Evolutionary conservation across 2,113 vertebrate genomes (phyloP), one percentile per base, ranked within the genome.

Genomic region (Pterocles orientalis): DNA sequence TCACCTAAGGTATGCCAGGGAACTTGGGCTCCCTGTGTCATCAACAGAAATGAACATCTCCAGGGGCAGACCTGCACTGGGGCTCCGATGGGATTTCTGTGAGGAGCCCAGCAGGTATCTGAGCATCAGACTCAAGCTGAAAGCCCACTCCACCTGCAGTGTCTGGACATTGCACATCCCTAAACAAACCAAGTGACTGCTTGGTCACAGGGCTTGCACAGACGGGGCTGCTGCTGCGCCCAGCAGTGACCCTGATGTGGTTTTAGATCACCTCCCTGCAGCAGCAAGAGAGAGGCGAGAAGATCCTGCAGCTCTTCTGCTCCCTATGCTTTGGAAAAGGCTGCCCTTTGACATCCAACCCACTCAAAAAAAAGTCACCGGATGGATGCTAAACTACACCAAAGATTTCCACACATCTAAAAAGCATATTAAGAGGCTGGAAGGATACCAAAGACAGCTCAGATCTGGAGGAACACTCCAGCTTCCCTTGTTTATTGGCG

Each of bases 101-200:
- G 0, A 47, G 76, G 58, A 94, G 23, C 19, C 36, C 83, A 66
- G 41, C 18, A 78, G 1, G 1, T 11, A 15, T 4, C 58, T 47
- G 18, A 86, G 50, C 76, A 73, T 18, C 66, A 14, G 16, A 36
- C 7, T 8, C 7, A 2, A 39, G 43, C 26, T 39, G 50, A 56
- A 83, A 50, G 8, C 33, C 53, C 36, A 20, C 75, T 41, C 60
- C 56, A 53, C 23, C 56, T 60, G 15, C 57, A 51, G 16, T 0
- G 2, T 10, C 29, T n/a, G 56, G 48, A 10, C 7, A 6, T 39
- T 6, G 5, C 0, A 47, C 4, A 0, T n/a, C 43, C 41, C 6
- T 13, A 39, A 43, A 33, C 24, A 72, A 73, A 53, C 5, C 29
- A 29, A 70, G n/a, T 5, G 39, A 12, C 34, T 56, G 28, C 60